These are phyloP conservation scores for Cephus pulcher DNA, from an alignment of 2,888 invertebrate genomes.

Conservation along the genomic window DNA sequence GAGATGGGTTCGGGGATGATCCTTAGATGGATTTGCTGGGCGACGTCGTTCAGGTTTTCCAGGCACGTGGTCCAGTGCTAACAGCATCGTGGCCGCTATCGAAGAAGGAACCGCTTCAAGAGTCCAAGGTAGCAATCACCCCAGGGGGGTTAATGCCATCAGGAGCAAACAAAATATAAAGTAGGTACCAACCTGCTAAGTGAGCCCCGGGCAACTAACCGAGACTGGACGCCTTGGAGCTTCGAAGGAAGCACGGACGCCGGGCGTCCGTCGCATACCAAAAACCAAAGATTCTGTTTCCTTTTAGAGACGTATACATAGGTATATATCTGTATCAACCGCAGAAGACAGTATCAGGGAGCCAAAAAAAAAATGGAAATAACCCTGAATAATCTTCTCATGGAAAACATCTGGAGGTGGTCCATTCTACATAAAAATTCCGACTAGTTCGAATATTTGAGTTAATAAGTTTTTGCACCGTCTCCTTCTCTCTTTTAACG, in stretches of 20 bases:
- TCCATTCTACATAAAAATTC: background rate
- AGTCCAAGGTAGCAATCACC: conserved; percentile 55
- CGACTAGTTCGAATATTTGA: background rate
- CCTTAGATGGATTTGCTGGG: conserved; percentile 46
- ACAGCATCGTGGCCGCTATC: conserved; percentile 46
- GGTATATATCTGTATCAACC: background rate
- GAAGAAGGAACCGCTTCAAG: conserved; percentile 36
- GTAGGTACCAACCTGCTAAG: conserved; percentile 55
- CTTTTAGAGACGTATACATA: background rate
- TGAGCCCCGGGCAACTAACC: conserved; percentile 57
- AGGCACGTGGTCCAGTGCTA: conserved; percentile 61
- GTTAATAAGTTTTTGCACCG: background rate
- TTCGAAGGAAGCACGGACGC: conserved; percentile 17
- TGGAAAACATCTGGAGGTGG: background rate
- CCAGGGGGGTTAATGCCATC: conserved; percentile 57
- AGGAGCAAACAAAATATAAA: conserved; percentile 62
- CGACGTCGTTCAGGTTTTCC: conserved; percentile 58
- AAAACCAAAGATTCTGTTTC: conserved; percentile 27
- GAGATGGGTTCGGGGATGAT: conserved; percentile 17
- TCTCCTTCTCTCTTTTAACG: background rate
- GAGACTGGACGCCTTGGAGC: conserved; percentile 37
- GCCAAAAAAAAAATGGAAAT: conserved; percentile 16
- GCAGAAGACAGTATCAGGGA: conserved; percentile 23
- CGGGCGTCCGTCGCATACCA: conserved; percentile 48
- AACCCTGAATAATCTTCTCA: background rate